Evolutionary conservation across 1,140 invertebrate genomes (phyloP).

Genomic region (Doryteuthis pealeii): DNA sequence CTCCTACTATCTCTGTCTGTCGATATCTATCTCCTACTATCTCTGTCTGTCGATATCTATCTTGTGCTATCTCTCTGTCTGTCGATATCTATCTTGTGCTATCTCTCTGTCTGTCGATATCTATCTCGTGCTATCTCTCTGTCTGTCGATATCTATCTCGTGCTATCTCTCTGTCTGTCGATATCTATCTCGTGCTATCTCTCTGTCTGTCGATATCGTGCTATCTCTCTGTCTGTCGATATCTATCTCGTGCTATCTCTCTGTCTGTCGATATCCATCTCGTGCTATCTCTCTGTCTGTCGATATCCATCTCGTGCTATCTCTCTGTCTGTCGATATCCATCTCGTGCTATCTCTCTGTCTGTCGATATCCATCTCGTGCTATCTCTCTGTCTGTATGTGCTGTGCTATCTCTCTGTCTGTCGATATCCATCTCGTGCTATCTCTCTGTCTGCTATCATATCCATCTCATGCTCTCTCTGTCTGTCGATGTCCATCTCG

Average conservation of each 20-base stretch:
- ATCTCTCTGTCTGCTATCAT: too few species aligned
- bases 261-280: neutral
- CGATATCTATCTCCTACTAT: too few species aligned
- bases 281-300: neutral
- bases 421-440: too few species aligned
- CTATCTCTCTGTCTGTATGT: too few species aligned
- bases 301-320: neutral
- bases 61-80: too few species aligned
- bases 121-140: neutral
- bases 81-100: too few species aligned
- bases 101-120: neutral
- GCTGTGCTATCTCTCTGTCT: too few species aligned
- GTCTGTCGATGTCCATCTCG: too few species aligned
- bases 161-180: neutral
- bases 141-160: too few species aligned
- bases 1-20: too few species aligned
- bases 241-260: neutral
- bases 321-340: neutral
- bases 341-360: neutral
- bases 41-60: too few species aligned
- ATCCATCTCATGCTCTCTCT: too few species aligned
- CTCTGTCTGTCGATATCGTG: neutral
- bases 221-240: neutral
- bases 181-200: neutral
- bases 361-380: neutral